Conservation (phyloP, 1,140 invertebrate species). For the Aphaenogaster rudis region DNA sequence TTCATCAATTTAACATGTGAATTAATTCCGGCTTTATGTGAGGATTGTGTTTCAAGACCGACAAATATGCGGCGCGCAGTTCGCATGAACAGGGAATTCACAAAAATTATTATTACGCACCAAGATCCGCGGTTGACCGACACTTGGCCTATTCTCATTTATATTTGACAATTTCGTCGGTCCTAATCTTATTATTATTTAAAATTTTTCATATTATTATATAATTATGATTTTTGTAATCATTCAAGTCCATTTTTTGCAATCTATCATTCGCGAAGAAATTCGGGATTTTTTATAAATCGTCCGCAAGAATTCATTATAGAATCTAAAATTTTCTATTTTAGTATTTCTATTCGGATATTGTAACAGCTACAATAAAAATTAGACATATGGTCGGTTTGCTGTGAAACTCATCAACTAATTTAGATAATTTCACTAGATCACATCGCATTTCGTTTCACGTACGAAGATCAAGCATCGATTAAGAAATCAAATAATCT, state of each 20-base stretch:
- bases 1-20: too few species aligned
- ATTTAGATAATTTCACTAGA: not conserved
- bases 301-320: not conserved
- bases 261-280: not conserved
- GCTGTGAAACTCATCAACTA: not conserved
- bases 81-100: too few species aligned
- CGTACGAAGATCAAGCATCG: too few species aligned
- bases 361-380: not conserved
- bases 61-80: too few species aligned
- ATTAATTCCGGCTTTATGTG: too few species aligned
- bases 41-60: too few species aligned
- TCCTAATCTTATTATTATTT: too few species aligned
- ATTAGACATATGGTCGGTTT: not conserved
- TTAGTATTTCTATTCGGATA: not conserved
- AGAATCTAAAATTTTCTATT: not conserved
- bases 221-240: not conserved
- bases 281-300: not conserved
- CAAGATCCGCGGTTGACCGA: too few species aligned
- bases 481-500: too few species aligned
- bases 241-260: not conserved
- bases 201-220: conserved; percentile 10
- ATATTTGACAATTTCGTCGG: not conserved
- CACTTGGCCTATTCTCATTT: too few species aligned
- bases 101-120: too few species aligned
- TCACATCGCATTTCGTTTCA: too few species aligned